Evolutionary conservation across 2,888 invertebrate genomes (phyloP), one percentile per base, ranked within the genome.

Genomic region (Sympetrum striolatum): DNA sequence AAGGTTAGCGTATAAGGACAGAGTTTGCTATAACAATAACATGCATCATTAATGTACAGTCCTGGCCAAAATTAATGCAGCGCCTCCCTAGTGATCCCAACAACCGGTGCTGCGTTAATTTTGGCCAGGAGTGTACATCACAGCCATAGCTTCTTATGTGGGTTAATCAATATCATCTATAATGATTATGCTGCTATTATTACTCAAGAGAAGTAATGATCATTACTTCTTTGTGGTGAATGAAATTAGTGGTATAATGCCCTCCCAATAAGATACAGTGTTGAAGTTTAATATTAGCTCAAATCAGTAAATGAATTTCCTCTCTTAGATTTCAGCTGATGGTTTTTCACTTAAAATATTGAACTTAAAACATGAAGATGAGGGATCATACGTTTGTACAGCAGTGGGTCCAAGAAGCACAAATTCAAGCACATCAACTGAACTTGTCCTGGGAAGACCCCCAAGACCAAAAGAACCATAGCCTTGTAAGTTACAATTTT

Each of bases 391-490:
- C 37, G n/a, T n/a, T 35, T 86, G 86, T 37, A 37, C 60, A n/a
- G 86, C 48, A 10, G 60, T 60, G 22, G 86, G 86, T 39, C 60
- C 58, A n/a, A 86, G 37, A 64, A 86, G 37, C n/a, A 60, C 60
- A 86, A 60, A 86, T 58, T 22, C 58, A 18, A 60, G 58, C 37
- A 37, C 35, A 86, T 58, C 60, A 37, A 86, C 64, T 64, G 37
- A 64, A 22, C n/a, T 86, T 2, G 64, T 86, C n/a, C 37, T 86
- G 25, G 86, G 86, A 5, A 22, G 12, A 37, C 86, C 60, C 18
- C 86, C 86, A 18, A 64, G n/a, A 8, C 86, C 86, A 86, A 86
- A 37, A 58, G 37, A 86, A 35, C 86, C 60, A 37, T 64, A 60
- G 60, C 86, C 86, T 35, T 86, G 86, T 86, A n/a, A 37, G 81